Base-by-base conservation (phyloP, 2,888 invertebrate genomes). In the Torymus tubicola region DNA sequence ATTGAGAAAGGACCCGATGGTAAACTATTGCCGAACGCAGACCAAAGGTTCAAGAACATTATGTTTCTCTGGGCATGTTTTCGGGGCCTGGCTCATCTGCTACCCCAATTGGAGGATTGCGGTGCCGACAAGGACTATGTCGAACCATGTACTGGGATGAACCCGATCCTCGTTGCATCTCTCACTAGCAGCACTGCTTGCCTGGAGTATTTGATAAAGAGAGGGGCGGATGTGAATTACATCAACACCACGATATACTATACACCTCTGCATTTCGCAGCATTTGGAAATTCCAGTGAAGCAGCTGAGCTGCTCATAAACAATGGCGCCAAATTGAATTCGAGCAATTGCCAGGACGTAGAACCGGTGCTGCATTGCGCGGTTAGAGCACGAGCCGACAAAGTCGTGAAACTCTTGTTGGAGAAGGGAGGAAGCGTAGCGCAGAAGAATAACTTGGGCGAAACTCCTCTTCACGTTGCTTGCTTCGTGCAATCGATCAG, bases 61-160 rank as follows among this genome's bases (percentile, higher is more conserved):
- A 93, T 95, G 53, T 93, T 95, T 83, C 92, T 96, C 73, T 96
- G 96, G 96, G 93, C 95, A 0, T 95, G 95, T 4, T 96, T 96
- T 86, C 92, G 96, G 70, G 95, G 95, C 84, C 92, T 95, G 69
- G 93, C 93, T 87, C 94, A 95, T 84, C 90, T 96, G 57, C 89
- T 96, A 75, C 94, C 94, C 16, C 92, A 93, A 53, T 89, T 96
- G 53, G 90, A 96, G 70, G 92, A 92, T 55, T 90, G 92, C 12
- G 96, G 95, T n/a, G 95, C 95, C 42, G 94, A 95, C 83, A 91
- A 94, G 50, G 91, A 94, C 81, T 95, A 94, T 88, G 93, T 93
- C 84, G 96, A 96, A 87, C 94, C 95, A 14, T 93, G 94, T 76
- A 93, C 93, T 81, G 96, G 96, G 0, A 92, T 96, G 81, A 94